Percentiles rank a stretch among this genome's conserved stretches.
phyloP scores from a whole-genome alignment of 2,888 invertebrate species.

The Machimus atricapillus region DNA sequence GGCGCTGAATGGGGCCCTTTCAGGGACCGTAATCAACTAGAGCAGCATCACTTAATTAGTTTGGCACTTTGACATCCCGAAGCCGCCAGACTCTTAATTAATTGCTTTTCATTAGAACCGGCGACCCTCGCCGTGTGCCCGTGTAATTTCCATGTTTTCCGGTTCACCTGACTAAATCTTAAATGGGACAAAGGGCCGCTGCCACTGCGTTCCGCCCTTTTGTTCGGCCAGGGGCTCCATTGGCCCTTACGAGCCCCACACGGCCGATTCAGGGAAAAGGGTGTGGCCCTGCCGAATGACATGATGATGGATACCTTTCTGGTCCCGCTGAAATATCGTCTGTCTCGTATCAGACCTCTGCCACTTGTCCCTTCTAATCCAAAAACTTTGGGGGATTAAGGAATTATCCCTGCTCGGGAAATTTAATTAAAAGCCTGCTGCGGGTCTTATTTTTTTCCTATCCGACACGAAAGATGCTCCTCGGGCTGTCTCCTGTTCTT shows the following conservation, averaged over 20 bases:
- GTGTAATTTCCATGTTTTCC: neutral
- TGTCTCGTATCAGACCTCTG: neutral
- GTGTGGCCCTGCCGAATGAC: neutral
- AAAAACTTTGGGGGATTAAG: neutral
- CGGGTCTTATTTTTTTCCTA: neutral
- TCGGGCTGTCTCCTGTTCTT: neutral
- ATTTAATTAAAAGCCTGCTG: neutral
- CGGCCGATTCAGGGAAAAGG: neutral
- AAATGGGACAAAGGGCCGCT: neutral
- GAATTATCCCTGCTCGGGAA: neutral
- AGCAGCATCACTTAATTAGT: neutral
- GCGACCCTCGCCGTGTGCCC: neutral
- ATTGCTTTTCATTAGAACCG: neutral
- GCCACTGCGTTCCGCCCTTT: neutral
- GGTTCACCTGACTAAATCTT: neutral
- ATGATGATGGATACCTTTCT: neutral
- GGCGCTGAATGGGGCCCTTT: neutral
- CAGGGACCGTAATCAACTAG: neutral
- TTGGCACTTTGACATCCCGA: neutral
- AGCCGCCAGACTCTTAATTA: neutral
- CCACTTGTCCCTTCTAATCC: neutral
- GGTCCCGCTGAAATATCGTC: neutral
- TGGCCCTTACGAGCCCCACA: neutral
- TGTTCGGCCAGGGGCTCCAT: neutral
- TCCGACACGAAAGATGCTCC: neutral